A percentile compares a stretch with the other conserved stretches of the same genome.
Evolutionary conservation across 2,797 vertebrate genomes (phyloP).

Genomic region (Oryzias dopingdopingensis): DNA sequence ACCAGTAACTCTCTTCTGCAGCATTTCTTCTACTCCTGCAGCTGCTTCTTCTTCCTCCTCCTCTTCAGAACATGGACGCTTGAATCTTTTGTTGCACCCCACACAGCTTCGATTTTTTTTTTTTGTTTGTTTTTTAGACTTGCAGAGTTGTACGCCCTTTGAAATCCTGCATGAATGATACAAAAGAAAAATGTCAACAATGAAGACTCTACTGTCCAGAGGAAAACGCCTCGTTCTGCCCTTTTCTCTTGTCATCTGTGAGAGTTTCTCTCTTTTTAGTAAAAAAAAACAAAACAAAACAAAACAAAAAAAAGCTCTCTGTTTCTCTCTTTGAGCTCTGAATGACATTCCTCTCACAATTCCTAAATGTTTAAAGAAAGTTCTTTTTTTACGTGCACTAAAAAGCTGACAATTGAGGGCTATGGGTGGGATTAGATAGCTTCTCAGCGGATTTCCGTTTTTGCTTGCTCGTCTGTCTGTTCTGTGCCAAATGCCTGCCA

Average conservation of each 20-base stretch:
- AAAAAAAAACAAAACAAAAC: too few relatives aligned
- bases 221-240: constrained; percentile 56
- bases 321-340: constrained; percentile 62
- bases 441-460: constrained; percentile 35
- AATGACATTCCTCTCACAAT: constrained; percentile 56
- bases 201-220: constrained; percentile 75
- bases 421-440: constrained; percentile 22
- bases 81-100: constrained; percentile 81
- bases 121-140: constrained; percentile 47
- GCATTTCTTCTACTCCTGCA: constrained; percentile 77
- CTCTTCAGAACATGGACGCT: constrained; percentile 80
- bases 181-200: constrained; percentile 72
- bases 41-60: constrained; percentile 58
- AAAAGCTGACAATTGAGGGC: constrained; percentile 40
- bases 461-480: constrained; percentile 65
- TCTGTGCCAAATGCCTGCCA: constrained; percentile 73
- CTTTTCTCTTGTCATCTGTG: constrained; percentile 67
- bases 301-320: constrained; percentile 51
- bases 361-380: constrained; percentile 18
- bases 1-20: constrained; percentile 72
- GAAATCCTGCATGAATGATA: constrained; percentile 84
- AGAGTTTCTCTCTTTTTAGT: constrained; percentile 61
- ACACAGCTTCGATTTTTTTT: constrained; percentile 71
- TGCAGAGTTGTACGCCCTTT: constrained; percentile 73
- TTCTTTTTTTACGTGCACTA: constrained; percentile 50